Conservation (phyloP, 1,140 invertebrate genomes). For the Drosophila novamexicana region DNA sequence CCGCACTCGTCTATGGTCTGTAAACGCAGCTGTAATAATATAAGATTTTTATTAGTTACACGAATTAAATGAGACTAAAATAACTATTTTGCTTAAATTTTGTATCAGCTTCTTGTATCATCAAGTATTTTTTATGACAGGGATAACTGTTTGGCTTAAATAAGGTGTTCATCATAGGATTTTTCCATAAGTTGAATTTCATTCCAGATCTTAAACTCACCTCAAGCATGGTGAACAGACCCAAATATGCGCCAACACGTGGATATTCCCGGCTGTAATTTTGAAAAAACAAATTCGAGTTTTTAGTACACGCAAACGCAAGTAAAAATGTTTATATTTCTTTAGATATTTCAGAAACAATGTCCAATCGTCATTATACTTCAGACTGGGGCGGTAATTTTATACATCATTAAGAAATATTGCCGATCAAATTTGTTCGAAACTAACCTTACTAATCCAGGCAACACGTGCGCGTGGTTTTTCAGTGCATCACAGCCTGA, state of each 20-base stretch:
- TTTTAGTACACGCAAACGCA: constrained; percentile 3
- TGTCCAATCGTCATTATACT: constrained; percentile 49
- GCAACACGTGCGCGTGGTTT: constrained; percentile 7
- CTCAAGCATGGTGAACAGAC: neutral
- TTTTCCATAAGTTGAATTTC: neutral
- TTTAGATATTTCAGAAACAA: constrained; percentile 32
- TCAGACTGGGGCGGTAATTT: constrained; percentile 67
- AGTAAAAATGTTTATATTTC: neutral
- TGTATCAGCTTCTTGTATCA: constrained; percentile 52
- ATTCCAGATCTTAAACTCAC: constrained; percentile 12
- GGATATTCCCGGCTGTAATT: constrained; percentile 11
- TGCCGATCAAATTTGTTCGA: neutral
- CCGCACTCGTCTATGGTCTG: no score
- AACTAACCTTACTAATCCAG: constrained; percentile 35
- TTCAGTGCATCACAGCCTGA: neutral
- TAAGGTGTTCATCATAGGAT: constrained; percentile 54
- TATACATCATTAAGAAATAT: constrained; percentile 44
- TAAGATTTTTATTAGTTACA: neutral
- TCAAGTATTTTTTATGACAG: constrained; percentile 71
- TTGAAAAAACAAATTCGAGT: neutral
- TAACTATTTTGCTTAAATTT: neutral
- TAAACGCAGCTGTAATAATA: neutral
- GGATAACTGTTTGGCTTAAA: constrained; percentile 71
- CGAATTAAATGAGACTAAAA: neutral
- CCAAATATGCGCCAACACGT: neutral